A percentile compares a stretch with the other conserved stretches of the same genome.
Evolutionary conservation across 64 coral and sea anemone species (phyloP).

Genomic region (Platygyra sinensis): DNA sequence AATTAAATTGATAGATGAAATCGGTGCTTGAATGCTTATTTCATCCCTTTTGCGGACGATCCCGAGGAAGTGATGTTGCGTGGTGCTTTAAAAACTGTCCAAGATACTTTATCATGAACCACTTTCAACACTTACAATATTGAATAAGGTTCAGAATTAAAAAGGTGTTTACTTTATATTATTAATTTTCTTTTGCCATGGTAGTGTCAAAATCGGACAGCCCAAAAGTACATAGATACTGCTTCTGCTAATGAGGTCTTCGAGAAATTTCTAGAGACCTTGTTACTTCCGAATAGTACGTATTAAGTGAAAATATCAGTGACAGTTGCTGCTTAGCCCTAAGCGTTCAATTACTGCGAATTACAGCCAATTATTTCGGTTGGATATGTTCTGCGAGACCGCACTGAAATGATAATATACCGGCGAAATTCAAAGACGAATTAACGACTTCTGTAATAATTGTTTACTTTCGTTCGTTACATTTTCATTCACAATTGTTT

Average conservation of each 20-base stretch:
- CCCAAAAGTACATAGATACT: background rate
- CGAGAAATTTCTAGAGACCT: background rate
- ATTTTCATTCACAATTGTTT: background rate
- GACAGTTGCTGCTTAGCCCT: background rate
- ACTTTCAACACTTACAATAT: background rate
- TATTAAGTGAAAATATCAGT: background rate
- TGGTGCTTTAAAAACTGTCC: too few species aligned
- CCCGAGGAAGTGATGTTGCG: too few species aligned
- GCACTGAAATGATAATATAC: background rate
- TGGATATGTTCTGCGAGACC: background rate
- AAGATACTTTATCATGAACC: background rate
- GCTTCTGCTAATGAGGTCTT: background rate
- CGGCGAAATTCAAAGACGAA: background rate
- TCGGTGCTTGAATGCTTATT: background rate
- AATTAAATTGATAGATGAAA: background rate
- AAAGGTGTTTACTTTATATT: background rate
- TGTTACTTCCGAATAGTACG: background rate
- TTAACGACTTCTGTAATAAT: background rate
- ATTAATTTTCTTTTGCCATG: background rate
- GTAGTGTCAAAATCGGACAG: background rate
- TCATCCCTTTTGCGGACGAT: background rate
- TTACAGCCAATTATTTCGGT: background rate
- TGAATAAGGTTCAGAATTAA: background rate
- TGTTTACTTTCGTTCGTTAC: constrained; percentile 12
- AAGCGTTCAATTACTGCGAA: background rate